Percentiles rank a stretch among this genome's conserved stretches.
phyloP scores from a whole-genome alignment of 1,140 invertebrate genomes.

The Leptonema lineaticorne region DNA sequence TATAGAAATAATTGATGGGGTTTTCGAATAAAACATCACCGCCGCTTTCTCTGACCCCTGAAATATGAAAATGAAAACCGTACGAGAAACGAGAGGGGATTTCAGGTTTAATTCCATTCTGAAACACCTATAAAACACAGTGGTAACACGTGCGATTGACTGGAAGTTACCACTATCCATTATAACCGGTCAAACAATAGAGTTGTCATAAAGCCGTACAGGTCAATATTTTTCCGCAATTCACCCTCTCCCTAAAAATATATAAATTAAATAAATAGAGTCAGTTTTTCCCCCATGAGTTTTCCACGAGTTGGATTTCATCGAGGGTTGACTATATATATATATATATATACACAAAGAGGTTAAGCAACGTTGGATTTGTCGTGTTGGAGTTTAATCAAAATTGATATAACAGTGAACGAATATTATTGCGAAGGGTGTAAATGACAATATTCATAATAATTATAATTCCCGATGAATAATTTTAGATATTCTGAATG shows the following conservation, averaged over 20 bases:
- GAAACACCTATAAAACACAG: slow-evolving; percentile 3
- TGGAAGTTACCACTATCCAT: not conserved
- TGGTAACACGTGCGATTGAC: not conserved
- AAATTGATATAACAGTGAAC: too few species aligned
- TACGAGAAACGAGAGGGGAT: not conserved
- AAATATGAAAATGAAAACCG: not conserved
- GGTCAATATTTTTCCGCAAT: not conserved
- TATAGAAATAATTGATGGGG: slow-evolving; percentile 1
- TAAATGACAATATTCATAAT: too few species aligned
- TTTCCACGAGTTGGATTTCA: not conserved
- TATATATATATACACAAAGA: too few species aligned
- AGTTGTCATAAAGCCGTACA: not conserved
- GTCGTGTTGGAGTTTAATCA: too few species aligned
- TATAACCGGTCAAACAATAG: slow-evolving; percentile 2
- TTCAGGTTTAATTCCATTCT: not conserved
- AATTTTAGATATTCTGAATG: too few species aligned
- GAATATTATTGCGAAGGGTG: too few species aligned
- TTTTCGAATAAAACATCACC: not conserved
- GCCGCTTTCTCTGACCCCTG: not conserved
- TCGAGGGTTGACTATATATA: not conserved
- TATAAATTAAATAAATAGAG: not conserved
- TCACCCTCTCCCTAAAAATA: not conserved
- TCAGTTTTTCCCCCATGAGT: not conserved
- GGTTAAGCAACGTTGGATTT: too few species aligned
- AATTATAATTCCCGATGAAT: too few species aligned